Evolutionary conservation across 2,888 invertebrate genomes (phyloP).

Genomic region (Geophilus truncorum): DNA sequence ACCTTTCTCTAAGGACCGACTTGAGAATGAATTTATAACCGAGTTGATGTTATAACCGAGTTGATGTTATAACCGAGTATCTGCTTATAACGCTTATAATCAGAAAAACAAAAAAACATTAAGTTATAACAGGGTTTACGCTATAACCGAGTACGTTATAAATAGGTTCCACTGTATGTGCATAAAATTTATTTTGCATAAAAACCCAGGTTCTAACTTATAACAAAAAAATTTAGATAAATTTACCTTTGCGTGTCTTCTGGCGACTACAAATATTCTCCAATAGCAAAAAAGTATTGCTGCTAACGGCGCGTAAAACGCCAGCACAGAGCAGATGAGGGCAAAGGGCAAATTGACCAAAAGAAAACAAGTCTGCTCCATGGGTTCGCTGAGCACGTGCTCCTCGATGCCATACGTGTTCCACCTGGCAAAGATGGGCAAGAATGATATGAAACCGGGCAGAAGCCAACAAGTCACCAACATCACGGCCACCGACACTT

Average conservation of each 20-base stretch:
- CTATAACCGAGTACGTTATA: too few species aligned
- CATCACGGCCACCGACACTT: conserved; percentile 61
- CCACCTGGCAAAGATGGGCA: conserved; percentile 85
- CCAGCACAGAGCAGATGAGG: conserved; percentile 61
- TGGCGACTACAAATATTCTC: conserved; percentile 67
- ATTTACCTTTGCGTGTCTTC: conserved; percentile 35
- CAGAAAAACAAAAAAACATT: too few species aligned
- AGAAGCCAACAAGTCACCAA: conserved; percentile 84
- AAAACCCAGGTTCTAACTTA: too few species aligned
- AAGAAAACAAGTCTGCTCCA: conserved; percentile 71
- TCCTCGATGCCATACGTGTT: conserved; percentile 51
- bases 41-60: too few species aligned
- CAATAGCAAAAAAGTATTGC: conserved; percentile 98
- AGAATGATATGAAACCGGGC: conserved; percentile 94
- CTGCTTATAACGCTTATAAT: too few species aligned
- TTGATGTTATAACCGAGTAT: too few species aligned
- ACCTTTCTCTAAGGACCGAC: too few species aligned
- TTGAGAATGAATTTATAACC: too few species aligned
- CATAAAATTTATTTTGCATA: too few species aligned
- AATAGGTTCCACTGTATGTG: too few species aligned
- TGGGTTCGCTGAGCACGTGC: conserved; percentile 32
- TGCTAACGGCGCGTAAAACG: conserved; percentile 95
- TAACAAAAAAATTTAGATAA: neutral
- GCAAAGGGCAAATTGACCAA: conserved; percentile 72
- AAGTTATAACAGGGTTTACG: too few species aligned